A percentile compares a stretch with the other conserved stretches of the same genome.
Conservation (phyloP, 2,888 invertebrate genomes). For the Morinoia aosen region DNA sequence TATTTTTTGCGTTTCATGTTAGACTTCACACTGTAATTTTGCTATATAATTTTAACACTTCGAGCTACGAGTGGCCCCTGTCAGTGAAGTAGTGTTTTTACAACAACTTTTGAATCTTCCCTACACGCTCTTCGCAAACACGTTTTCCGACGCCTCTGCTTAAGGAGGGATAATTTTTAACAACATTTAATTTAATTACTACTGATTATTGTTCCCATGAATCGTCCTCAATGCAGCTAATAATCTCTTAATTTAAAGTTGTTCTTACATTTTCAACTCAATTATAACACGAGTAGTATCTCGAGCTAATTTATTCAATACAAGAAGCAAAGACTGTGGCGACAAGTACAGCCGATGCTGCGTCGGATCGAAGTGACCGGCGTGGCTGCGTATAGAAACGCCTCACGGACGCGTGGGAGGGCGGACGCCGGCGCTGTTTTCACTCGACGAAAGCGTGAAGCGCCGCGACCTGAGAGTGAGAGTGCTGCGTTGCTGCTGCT, state of each 20-base stretch:
- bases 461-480: constrained; percentile 1
- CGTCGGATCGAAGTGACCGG: background rate
- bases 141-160: background rate
- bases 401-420: background rate
- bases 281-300: background rate
- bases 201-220: too few species aligned
- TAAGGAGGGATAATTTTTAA: too few species aligned
- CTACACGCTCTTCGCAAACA: too few species aligned
- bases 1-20: background rate
- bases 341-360: background rate
- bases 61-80: background rate
- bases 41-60: background rate
- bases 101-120: too few species aligned
- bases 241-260: too few species aligned
- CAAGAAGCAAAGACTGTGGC: background rate
- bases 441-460: constrained; percentile 34
- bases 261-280: background rate
- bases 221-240: too few species aligned
- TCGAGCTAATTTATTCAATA: background rate
- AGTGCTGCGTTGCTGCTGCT: background rate
- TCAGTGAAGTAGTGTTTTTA: background rate
- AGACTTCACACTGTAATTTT: background rate
- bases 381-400: background rate
- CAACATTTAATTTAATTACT: too few species aligned
- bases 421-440: background rate